These are phyloP conservation scores for Venustoraphidia nigricollis DNA, from an alignment of 2,888 invertebrate species.

Conservation along the genomic window DNA sequence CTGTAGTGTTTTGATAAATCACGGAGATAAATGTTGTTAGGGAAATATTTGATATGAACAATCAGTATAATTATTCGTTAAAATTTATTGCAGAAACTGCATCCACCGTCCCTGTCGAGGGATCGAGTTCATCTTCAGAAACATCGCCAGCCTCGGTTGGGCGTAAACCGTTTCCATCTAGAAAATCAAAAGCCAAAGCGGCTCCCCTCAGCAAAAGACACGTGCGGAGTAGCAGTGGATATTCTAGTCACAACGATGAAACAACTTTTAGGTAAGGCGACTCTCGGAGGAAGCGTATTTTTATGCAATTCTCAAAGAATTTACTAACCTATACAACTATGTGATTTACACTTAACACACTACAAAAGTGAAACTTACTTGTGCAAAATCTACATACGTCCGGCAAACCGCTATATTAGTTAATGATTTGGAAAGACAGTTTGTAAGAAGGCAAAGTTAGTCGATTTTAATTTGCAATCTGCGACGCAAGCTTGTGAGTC, in stretches of 20 bases:
- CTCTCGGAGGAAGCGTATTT: neutral
- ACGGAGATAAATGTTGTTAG: constrained; percentile 15
- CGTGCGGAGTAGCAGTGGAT: constrained; percentile 64
- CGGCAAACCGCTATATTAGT: too few relatives aligned
- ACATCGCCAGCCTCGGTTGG: constrained; percentile 47
- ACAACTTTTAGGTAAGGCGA: constrained; percentile 58
- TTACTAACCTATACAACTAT: too few relatives aligned
- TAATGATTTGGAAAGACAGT: too few relatives aligned
- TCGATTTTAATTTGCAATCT: too few relatives aligned
- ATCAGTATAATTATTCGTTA: constrained; percentile 15
- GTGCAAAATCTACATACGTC: too few relatives aligned
- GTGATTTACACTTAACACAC: too few relatives aligned
- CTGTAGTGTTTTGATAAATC: too few relatives aligned
- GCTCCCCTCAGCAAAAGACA: constrained; percentile 47
- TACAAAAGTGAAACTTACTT: too few relatives aligned
- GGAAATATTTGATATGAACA: constrained; percentile 28
- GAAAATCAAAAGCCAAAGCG: constrained; percentile 47
- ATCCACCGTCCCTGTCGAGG: constrained; percentile 34
- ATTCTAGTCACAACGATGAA: constrained; percentile 72
- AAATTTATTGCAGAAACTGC: neutral
- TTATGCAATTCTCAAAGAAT: too few relatives aligned
- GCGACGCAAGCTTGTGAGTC: too few relatives aligned
- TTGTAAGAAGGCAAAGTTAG: too few relatives aligned
- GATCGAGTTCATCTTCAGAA: constrained; percentile 65
- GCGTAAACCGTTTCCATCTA: constrained; percentile 51